Evolutionary conservation across 1,140 invertebrate species (phyloP), one percentile per base, ranked within the genome.

Genomic region (Tetragnatha versicolor): DNA sequence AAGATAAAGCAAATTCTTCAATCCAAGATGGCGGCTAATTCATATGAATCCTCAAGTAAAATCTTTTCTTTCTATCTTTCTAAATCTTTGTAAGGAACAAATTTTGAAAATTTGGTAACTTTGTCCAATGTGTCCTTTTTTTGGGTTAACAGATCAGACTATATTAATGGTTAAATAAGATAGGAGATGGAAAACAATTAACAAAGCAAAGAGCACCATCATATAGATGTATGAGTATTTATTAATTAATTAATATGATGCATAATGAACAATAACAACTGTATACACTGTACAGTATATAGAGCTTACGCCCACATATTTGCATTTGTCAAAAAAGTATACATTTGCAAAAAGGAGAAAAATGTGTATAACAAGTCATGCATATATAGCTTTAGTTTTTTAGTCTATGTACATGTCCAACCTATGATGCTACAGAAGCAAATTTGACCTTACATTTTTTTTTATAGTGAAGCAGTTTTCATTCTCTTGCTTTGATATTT

Each of bases 181-280:
- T 42, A n/a, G n/a, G n/a, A n/a, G n/a, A n/a, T n/a, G n/a, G n/a
- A n/a, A n/a, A n/a, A n/a, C n/a, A n/a, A n/a, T n/a, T n/a, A n/a
- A n/a, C n/a, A n/a, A n/a, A n/a, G n/a, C n/a, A n/a, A n/a, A n/a
- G n/a, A n/a, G n/a, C 20, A 39, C 39, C 35, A 45, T 7, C 25
- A 37, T n/a, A 37, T 55, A 35, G 73, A 77, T 77, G 58, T 66
- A 77, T 77, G 73, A 77, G 33, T 77, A 77, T 77, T 77, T 77
- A 77, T 77, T 77, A 65, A 66, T 63, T 77, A 77, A 77, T 65
- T 77, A 77, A 77, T 77, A 77, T 75, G 72, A 75, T 77, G 60
- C 73, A 65, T 77, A 77, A 77, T 77, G 73, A 77, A 77, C 73
- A 77, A 77, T 77, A 77, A 77, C 73, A 77, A 77, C 73, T 77